Evolutionary conservation across 2,797 vertebrate genomes (phyloP).

Genomic region (Poeciliopsis infans): DNA sequence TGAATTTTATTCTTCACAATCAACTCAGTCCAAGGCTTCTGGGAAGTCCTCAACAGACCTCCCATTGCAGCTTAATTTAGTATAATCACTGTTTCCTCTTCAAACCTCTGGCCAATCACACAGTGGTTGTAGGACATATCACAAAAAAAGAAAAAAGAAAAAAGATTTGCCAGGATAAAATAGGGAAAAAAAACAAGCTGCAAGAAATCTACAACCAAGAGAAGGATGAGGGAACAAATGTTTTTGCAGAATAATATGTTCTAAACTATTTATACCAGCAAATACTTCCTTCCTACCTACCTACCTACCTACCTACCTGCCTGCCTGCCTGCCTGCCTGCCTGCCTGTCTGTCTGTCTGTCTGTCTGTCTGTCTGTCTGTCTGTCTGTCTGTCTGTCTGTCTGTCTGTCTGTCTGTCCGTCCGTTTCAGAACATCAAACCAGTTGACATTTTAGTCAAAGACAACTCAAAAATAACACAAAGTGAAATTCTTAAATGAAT

Average conservation of each 20-base stretch:
- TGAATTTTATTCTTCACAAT: neutral
- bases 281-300: no score
- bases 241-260: neutral
- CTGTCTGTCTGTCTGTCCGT: no score
- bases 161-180: no score
- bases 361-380: no score
- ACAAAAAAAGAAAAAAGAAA: neutral
- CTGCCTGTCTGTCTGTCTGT: no score
- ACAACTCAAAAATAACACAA: no score
- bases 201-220: neutral
- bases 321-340: no score
- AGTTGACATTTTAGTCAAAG: no score
- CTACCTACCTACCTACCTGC: no score
- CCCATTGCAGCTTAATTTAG: neutral
- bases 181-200: neutral
- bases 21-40: neutral
- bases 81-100: neutral
- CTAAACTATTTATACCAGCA: neutral
- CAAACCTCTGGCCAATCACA: neutral
- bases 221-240: neutral
- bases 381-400: no score
- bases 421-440: no score
- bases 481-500: no score
- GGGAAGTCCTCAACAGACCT: neutral
- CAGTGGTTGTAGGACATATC: neutral